phyloP scores from a whole-genome alignment of 1,140 invertebrate species.

The Elysia chlorotica region DNA sequence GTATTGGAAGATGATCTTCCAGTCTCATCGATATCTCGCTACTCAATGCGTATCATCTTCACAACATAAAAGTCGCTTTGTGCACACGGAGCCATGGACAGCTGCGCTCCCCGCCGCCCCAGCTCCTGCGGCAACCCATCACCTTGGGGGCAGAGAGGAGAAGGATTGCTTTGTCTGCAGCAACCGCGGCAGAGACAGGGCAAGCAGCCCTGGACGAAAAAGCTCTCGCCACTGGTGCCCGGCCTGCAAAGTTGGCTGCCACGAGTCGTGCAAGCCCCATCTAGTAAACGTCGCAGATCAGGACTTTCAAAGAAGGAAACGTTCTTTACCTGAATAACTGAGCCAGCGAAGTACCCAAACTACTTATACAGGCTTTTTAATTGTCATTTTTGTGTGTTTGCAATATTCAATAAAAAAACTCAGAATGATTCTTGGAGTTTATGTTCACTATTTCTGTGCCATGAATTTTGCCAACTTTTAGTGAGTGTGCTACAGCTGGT shows the following conservation, averaged over 20 bases:
- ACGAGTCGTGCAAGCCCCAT: background rate
- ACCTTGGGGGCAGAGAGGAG: conserved; percentile 15
- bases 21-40: conserved; percentile 12
- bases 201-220: background rate
- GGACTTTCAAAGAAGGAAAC: background rate
- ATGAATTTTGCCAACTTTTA: no score
- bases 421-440: no score
- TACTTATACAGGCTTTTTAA: no score
- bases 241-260: conserved; percentile 15
- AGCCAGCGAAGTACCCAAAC: no score
- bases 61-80: background rate
- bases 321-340: no score
- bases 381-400: no score
- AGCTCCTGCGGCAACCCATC: background rate
- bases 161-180: conserved; percentile 26
- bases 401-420: no score
- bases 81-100: background rate
- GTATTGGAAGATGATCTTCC: conserved; percentile 20
- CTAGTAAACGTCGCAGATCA: background rate
- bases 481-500: no score
- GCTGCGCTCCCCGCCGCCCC: background rate
- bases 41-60: conserved; percentile 3
- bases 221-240: conserved; percentile 20
- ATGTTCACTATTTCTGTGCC: no score
- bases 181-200: background rate